Base-by-base conservation (phyloP, 2,797 vertebrate genomes). In the Eutrigla gurnardus region DNA sequence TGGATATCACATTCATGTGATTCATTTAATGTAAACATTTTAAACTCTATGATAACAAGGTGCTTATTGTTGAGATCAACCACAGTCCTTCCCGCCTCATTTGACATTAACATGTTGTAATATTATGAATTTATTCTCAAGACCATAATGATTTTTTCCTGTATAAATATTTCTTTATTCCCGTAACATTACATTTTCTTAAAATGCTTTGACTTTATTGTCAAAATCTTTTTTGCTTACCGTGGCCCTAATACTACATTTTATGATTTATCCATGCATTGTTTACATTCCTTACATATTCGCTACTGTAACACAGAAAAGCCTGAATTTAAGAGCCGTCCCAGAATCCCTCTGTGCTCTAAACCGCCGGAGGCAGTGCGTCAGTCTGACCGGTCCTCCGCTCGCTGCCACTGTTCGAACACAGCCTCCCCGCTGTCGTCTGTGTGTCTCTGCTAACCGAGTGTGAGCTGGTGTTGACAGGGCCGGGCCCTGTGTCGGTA, bases 381-480 rank as follows among this genome's bases (percentile, higher is more conserved):
- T 8, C 59, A 11, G 64, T 18, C 47, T n/a, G 65, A 42, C 35
- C n/a, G 46, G 33, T 8, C 58, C 42, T 0, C 25, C 17, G 7
- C 54, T 64, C 14, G 52, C 71, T 78, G 58, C 67, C 64, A n/a
- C 76, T 70, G 68, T 54, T 74, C 57, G 67, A 59, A 81, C 69
- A 46, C 57, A 11, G 50, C 63, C 67, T 67, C 69, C 70, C 61
- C 4, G 73, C 82, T 67, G 73, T 58, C 59, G 69, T 78, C 78
- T 64, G 65, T 42, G 81, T 46, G 73, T 86, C 68, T 84, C 68
- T 81, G 70, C 25, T 86, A 81, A 88, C 78, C 6, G 63, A 87
- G 78, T 72, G 70, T 84, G 89, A 91, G 85, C 83, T 59, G 80
- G 81, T 84, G 92, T 88, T 93, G 94, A 94, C 92, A 90, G 89